Evolutionary conservation across 2,113 vertebrate species (phyloP), one percentile per base, ranked within the genome.

Genomic region (Heterochromis multidens): DNA sequence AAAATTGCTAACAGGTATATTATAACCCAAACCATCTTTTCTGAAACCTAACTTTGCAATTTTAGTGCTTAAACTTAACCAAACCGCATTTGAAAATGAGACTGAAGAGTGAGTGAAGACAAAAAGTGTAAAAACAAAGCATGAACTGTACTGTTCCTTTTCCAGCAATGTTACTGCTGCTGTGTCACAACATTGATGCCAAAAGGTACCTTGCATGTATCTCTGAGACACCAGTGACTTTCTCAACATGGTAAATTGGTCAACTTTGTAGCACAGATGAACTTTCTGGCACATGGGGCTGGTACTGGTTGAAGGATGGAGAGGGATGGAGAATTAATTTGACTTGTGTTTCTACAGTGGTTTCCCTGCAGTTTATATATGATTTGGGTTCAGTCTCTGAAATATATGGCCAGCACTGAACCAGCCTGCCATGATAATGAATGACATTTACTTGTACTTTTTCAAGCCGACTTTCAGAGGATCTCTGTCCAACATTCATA

Each of bases 381-480:
- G 70, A 78, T 87, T 77, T 81, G 33, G 57, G 10, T 65, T 29
- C 31, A 37, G 83, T 54, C 49, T 80, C 54, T 80, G n/a, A 87
- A 67, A 81, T 76, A 49, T 19, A 86, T 56, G 80, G 59, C 16
- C 16, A 19, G 46, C 57, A 77, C 40, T 67, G 54, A 81, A 61
- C 25, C 63, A 49, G 57, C 4, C 58, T 72, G 37, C 25, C n/a
- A 21, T 29, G 46, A 70, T 60, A 81, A 83, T 54, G 83, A 83
- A 78, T 23, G 1, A 49, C 79, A 89, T 3, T 23, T 63, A 46
- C 72, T 74, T 78, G 40, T 29, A 57, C 72, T 88, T 74, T 62
- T 59, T 87, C 52, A 87, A 82, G 88, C 65, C 79, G 79, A 78
- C 46, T 33, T 74, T n/a, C 11, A 81, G 13, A 7, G 16, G 17